Conservation (phyloP, 2,888 invertebrate genomes). For the Phragmatobia fuliginosa region DNA sequence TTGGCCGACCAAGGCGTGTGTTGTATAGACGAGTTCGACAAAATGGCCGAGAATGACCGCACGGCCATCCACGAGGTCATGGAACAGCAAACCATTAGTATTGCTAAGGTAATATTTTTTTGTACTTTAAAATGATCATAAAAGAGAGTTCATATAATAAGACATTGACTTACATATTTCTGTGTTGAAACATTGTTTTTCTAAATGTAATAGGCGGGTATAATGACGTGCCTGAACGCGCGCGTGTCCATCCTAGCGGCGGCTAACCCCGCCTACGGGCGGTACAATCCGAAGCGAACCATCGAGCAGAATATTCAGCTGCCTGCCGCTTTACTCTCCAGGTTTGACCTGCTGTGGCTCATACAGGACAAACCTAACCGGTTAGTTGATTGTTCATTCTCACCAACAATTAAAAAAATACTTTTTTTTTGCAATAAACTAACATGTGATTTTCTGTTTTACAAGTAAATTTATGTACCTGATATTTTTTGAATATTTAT, state of each 20-base stretch:
- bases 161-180: no score
- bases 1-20: conserved; percentile 98
- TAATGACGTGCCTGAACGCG: conserved; percentile 99
- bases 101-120: conserved; percentile 92
- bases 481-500: no score
- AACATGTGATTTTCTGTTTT: no score
- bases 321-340: conserved; percentile 98
- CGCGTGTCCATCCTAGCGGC: conserved; percentile 99
- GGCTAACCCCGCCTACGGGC: conserved; percentile 99
- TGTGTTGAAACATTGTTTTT: neutral
- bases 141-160: no score
- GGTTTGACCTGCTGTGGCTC: conserved; percentile 98
- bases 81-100: conserved; percentile 99
- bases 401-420: no score
- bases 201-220: conserved; percentile 92
- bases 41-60: conserved; percentile 98
- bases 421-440: no score
- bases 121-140: no score
- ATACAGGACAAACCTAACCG: conserved; percentile 93
- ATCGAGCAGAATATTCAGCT: conserved; percentile 99
- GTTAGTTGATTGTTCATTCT: conserved; percentile 51
- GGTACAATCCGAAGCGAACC: conserved; percentile 97
- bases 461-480: no score
- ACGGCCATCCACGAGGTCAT: conserved; percentile 99
- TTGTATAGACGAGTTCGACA: conserved; percentile 99